Evolutionary conservation across 2,797 vertebrate genomes (phyloP), one percentile per base, ranked within the genome.

Genomic region (Menidia menidia): DNA sequence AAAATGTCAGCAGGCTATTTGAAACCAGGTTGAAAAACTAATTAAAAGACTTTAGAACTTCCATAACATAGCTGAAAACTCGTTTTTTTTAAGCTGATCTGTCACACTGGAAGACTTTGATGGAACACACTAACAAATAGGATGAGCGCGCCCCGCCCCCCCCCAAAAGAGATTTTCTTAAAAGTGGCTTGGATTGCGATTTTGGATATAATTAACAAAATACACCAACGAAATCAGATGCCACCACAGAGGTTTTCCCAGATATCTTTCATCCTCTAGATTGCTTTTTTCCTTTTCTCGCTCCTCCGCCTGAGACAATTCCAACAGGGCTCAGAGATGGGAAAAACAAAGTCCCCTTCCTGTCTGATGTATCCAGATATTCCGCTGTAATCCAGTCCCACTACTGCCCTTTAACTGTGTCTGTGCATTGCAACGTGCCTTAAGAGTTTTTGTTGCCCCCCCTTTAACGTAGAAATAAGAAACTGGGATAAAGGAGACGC

Each of bases 261-360:
- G 55, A 78, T 25, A 19, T 66, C 77, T 76, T 78, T 70, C 66
- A 58, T 80, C 83, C 74, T 65, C 71, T 57, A 58, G 39, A 45
- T 81, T 81, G 78, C 66, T 75, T 63, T 63, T 77, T 82, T 74
- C 66, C 64, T 64, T 61, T 67, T 44, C 58, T 78, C 78, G 78
- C 69, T 77, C 83, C 64, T 18, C 51, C 8, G 44, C 51, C 71
- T 62, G 63, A 58, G 45, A 81, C 60, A 80, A 86, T 55, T 81
- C 84, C 87, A 66, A 60, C 45, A 18, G 45, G 31, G 39, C 54
- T 75, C 63, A 53, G 81, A 72, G 71, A 52, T 73, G 44, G 63
- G 9, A 74, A 75, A 68, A 39, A 39, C 19, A 25, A 3, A 25
- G 33, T 74, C 74, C 68, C 55, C 63, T 66, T 45, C 48, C 64